phyloP scores from a whole-genome alignment of 2,888 invertebrate species.

The Drosophila mimetica region DNA sequence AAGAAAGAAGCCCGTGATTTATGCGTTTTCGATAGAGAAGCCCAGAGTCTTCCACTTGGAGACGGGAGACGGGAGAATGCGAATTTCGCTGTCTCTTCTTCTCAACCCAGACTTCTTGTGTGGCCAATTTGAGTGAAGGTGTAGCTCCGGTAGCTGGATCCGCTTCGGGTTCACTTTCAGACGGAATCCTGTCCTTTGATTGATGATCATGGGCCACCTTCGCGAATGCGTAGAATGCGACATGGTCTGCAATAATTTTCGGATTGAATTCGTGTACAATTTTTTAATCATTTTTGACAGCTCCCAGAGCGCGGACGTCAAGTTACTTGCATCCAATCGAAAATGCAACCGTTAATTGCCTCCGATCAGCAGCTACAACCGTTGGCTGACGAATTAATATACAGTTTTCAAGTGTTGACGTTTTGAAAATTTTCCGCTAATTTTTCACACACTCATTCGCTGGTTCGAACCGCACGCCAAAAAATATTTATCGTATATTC shows the following conservation, averaged over 20 bases:
- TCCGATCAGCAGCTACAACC: slow-evolving; percentile 40
- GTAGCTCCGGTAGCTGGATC: slow-evolving; percentile 63
- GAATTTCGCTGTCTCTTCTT: slow-evolving; percentile 44
- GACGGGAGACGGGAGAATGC: slow-evolving; percentile 53
- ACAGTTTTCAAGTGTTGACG: slow-evolving; percentile 63
- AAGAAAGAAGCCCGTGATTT: slow-evolving; percentile 64
- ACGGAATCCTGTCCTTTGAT: slow-evolving; percentile 55
- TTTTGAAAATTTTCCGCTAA: slow-evolving; percentile 70
- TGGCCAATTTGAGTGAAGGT: slow-evolving; percentile 44
- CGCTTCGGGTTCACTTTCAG: slow-evolving; percentile 46
- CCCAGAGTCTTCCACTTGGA: background rate
- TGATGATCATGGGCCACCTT: slow-evolving; percentile 44
- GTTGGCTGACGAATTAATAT: slow-evolving; percentile 25
- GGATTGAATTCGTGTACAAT: background rate
- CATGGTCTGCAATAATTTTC: background rate
- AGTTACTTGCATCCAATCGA: slow-evolving; percentile 50
- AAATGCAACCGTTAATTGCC: slow-evolving; percentile 65
- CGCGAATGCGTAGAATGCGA: background rate
- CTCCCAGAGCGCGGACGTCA: background rate
- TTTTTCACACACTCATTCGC: slow-evolving; percentile 70
- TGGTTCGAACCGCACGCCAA: slow-evolving; percentile 59
- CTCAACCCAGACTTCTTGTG: slow-evolving; percentile 66
- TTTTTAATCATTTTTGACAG: background rate
- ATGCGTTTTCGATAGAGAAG: slow-evolving; percentile 75
- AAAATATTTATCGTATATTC: slow-evolving; percentile 71